A percentile compares a stretch with the other conserved stretches of the same genome.
phyloP scores from a whole-genome alignment of 2,797 vertebrate species.

The Semaprochilodus insignis region DNA sequence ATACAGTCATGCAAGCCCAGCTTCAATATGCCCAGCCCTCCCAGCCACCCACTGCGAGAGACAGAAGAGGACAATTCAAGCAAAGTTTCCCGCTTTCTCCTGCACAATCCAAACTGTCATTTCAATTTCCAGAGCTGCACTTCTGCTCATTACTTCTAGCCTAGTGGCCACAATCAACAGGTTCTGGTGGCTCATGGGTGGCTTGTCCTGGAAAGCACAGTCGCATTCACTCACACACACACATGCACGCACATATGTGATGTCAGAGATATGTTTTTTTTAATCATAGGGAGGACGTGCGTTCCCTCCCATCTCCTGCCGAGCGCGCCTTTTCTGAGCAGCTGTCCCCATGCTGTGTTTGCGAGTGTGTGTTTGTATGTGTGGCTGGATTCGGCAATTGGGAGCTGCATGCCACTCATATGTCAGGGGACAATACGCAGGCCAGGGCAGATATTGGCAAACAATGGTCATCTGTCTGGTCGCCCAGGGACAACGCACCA shows the following conservation, averaged over 20 bases:
- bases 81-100: conserved; percentile 56
- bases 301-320: conserved; percentile 44
- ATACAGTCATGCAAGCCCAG: conserved; percentile 36
- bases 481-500: conserved; percentile 54
- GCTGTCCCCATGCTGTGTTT: conserved; percentile 52
- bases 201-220: conserved; percentile 48
- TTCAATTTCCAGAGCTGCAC: conserved; percentile 56
- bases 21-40: conserved; percentile 25
- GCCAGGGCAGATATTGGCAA: conserved; percentile 63
- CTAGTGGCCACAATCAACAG: conserved; percentile 54
- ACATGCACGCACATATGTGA: conserved; percentile 42
- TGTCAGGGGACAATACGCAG: conserved; percentile 62
- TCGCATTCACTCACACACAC: conserved; percentile 27
- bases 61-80: conserved; percentile 55
- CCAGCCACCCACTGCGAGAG: conserved; percentile 48
- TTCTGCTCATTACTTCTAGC: conserved; percentile 57
- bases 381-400: conserved; percentile 50
- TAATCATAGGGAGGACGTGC: conserved; percentile 40
- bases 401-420: conserved; percentile 60
- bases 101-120: conserved; percentile 61
- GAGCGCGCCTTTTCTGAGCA: conserved; percentile 49
- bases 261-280: conserved; percentile 38
- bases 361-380: conserved; percentile 47
- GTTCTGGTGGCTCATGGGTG: conserved; percentile 51
- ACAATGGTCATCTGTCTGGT: conserved; percentile 70